Evolutionary conservation across 2,797 vertebrate species (phyloP).

Genomic region (Coracias cyanogaster): DNA sequence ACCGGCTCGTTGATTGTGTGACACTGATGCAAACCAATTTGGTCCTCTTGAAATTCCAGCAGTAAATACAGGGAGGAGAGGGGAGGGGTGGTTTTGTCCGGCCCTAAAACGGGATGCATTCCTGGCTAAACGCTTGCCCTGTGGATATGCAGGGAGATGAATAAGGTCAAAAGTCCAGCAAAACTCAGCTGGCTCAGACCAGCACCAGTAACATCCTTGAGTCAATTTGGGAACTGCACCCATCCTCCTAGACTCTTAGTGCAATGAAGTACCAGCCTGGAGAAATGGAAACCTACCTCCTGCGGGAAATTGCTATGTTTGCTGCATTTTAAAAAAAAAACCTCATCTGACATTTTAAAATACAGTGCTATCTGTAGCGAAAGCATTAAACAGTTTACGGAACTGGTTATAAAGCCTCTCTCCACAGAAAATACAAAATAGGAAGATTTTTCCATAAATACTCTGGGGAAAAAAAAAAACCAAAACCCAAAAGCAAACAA

Average conservation of each 20-base stretch:
- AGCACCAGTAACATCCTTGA: background rate
- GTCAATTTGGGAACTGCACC: background rate
- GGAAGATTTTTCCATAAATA: background rate
- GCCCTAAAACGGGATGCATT: background rate
- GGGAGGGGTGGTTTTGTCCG: background rate
- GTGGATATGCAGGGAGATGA: background rate
- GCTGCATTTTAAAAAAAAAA: background rate
- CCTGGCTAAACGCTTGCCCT: background rate
- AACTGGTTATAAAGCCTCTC: background rate
- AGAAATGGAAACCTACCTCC: background rate
- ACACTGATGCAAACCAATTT: background rate
- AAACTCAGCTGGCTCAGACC: background rate
- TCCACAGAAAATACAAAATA: background rate
- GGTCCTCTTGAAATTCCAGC: background rate
- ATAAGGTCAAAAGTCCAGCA: background rate
- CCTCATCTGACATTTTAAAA: background rate
- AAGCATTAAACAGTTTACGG: background rate
- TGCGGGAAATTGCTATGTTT: background rate
- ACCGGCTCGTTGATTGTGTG: background rate
- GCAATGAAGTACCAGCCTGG: accelerated
- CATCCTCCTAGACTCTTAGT: background rate
- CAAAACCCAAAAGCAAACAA: background rate
- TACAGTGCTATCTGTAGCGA: background rate
- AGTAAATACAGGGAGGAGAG: background rate
- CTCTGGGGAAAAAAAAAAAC: background rate